Percentiles rank a stretch among this genome's conserved stretches.
These are phyloP conservation scores for Diachasma alloeum DNA, from an alignment of 1,140 invertebrate species.

Conservation along the genomic window DNA sequence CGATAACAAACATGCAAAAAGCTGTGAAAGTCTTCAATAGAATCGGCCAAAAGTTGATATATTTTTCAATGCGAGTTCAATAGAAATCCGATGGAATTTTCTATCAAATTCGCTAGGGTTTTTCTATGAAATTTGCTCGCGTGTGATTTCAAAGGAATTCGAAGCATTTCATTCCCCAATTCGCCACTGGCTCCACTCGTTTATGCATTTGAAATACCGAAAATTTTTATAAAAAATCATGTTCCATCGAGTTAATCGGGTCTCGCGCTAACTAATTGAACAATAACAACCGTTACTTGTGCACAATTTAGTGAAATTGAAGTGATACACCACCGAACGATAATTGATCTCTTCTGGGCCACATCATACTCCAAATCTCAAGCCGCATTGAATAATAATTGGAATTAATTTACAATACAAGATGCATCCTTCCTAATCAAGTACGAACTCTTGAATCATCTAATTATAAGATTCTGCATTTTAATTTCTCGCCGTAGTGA, in stretches of 20 bases:
- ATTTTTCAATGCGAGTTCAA: too few species aligned
- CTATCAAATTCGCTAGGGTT: too few species aligned
- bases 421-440: constrained; percentile 16
- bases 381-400: neutral
- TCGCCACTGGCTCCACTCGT: neutral
- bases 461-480: neutral
- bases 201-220: neutral
- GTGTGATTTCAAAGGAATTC: neutral
- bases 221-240: neutral
- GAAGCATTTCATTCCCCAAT: neutral
- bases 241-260: constrained; percentile 40
- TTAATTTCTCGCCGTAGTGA: neutral
- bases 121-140: neutral
- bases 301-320: neutral
- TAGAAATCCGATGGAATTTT: too few species aligned
- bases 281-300: neutral
- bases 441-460: neutral
- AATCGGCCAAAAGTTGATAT: too few species aligned
- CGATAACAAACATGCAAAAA: too few species aligned
- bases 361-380: neutral
- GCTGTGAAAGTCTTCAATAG: too few species aligned
- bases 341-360: neutral
- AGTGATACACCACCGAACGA: neutral
- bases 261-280: constrained; percentile 43
- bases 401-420: constrained; percentile 27